phyloP scores from a whole-genome alignment of 2,113 vertebrate species.

The Oxygymnocypris stewartii region DNA sequence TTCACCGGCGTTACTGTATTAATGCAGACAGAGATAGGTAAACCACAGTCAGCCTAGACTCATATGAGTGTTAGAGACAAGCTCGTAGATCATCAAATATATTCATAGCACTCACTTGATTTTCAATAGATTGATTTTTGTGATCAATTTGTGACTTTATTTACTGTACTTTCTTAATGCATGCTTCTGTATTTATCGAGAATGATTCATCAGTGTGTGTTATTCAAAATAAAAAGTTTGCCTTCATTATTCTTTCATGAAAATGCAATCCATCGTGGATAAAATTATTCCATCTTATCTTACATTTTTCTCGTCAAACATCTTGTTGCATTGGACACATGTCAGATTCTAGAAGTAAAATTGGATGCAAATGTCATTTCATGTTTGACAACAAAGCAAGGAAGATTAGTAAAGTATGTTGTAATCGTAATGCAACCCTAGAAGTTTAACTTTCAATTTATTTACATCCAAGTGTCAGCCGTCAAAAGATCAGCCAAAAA shows the following conservation, averaged over 20 bases:
- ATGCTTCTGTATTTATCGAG: neutral
- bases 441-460: slow-evolving; percentile 33
- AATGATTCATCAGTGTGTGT: neutral
- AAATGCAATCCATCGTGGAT: neutral
- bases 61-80: neutral
- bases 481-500: slow-evolving; percentile 32
- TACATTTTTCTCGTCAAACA: neutral
- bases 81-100: slow-evolving; percentile 18
- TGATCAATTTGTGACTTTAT: too few species aligned
- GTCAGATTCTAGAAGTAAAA: neutral
- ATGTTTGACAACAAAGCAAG: neutral
- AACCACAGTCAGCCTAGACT: slow-evolving; percentile 23
- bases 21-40: slow-evolving; percentile 42
- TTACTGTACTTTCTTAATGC: neutral
- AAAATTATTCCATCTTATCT: too few species aligned
- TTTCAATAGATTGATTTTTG: neutral
- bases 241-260: neutral
- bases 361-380: neutral
- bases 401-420: neutral
- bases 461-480: slow-evolving; percentile 16
- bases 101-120: slow-evolving; percentile 8
- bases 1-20: slow-evolving; percentile 43
- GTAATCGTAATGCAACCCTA: too few species aligned
- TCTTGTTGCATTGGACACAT: neutral
- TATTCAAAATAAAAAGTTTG: neutral